Percentiles rank a stretch among this genome's conserved stretches.
These are phyloP conservation scores for Mesorhabditis belari DNA, from an alignment of 2,888 invertebrate species.

Conservation along the genomic window DNA sequence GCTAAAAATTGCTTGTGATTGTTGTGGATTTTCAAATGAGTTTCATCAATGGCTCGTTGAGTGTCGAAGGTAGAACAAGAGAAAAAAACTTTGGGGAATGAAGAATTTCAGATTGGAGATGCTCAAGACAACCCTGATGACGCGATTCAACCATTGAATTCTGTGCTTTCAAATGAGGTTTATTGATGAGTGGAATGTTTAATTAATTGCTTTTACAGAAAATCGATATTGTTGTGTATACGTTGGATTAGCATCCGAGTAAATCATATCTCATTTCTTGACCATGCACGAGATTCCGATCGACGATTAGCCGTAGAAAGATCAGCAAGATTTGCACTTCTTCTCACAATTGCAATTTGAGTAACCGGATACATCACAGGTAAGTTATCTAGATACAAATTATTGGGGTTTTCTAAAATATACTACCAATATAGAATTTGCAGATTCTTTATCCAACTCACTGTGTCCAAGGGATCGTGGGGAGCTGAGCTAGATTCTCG, in stretches of 20 bases:
- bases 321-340: conserved; percentile 52
- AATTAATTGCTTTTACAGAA: conserved; percentile 54
- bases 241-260: conserved; percentile 81
- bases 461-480: too few species aligned
- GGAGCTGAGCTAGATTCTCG: conserved; percentile 68
- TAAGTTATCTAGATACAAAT: too few species aligned
- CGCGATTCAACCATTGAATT: conserved; percentile 39
- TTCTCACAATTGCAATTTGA: conserved; percentile 89
- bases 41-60: conserved; percentile 86
- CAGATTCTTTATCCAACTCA: conserved; percentile 84
- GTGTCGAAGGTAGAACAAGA: conserved; percentile 64
- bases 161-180: conserved; percentile 19
- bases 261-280: conserved; percentile 90
- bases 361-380: conserved; percentile 74
- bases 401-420: neutral
- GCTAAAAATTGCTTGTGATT: conserved; percentile 65
- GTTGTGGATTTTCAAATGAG: conserved; percentile 96
- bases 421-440: neutral
- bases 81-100: neutral
- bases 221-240: neutral
- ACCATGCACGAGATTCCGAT: conserved; percentile 62
- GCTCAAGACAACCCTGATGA: conserved; percentile 45
- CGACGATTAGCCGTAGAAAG: conserved; percentile 35
- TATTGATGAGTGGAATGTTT: neutral
- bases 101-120: conserved; percentile 33